Base-by-base conservation (phyloP, 2,113 vertebrate species). In the Bos indicus region DNA sequence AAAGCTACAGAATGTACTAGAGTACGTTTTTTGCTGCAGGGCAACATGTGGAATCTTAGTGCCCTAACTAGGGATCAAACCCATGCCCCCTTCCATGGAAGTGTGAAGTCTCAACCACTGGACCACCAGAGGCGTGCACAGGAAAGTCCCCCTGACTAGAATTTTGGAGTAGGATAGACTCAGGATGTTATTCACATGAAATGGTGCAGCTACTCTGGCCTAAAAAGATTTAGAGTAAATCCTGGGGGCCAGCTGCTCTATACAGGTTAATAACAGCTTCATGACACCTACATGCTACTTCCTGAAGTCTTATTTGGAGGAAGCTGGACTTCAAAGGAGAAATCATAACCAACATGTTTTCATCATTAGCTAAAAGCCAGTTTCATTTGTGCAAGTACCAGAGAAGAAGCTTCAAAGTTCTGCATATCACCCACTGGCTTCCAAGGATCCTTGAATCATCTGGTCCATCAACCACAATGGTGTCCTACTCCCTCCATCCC, bases 271-370 rank as follows among this genome's bases (percentile, higher is more conserved):
- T 94, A 96, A 93, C 95, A 96, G 90, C 30, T 74, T 64, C 78
- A 54, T 59, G 87, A 92, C 92, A 95, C 84, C 95, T 97, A 93
- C 80, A 30, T 97, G 97, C 89, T 94, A 77, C 91, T 94, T 97
- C 97, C 97, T 88, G 83, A 95, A 96, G 89, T 46, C 87, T 94
- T 60, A 21, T 80, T 96, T 96, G 43, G 36, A 51, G 82, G 60
- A 97, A 91, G 43, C 56, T 90, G 40, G 43, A 97, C 92, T 97
- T 98, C 97, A 97, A 97, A 98, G 91, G 82, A 77, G 85, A 97
- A 96, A 95, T 95, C 92, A 97, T 97, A 97, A 94, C 64, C 84
- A 80, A 43, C 43, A 43, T 93, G 83, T 83, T 95, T 96, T 91
- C 51, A 94, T 96, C 30, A 71, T 91, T 94, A 93, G 59, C 67